A percentile compares a stretch with the other conserved stretches of the same genome.
These are phyloP conservation scores for Carassius carassius DNA, from an alignment of 2,113 vertebrate species.

Conservation along the genomic window DNA sequence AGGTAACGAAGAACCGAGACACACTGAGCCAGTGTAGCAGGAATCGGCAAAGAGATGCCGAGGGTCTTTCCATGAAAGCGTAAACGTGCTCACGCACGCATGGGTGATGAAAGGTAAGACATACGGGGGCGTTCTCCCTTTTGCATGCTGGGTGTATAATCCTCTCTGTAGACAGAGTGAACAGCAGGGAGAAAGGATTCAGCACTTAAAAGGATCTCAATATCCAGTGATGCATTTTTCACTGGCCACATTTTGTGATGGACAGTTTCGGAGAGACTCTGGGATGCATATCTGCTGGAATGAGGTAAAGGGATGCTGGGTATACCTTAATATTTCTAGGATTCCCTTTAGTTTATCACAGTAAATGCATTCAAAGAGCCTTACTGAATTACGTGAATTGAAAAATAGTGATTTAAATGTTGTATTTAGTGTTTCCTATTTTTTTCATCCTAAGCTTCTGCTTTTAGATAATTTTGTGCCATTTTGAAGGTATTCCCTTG, in stretches of 20 bases:
- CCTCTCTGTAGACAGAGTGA: constrained; percentile 30
- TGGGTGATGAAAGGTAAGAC: constrained; percentile 45
- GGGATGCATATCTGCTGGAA: constrained; percentile 5
- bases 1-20: background rate
- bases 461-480: background rate
- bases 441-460: background rate
- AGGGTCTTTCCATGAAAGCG: constrained; percentile 21
- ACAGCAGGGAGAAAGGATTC: constrained; percentile 27
- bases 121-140: constrained; percentile 30
- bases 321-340: background rate
- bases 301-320: constrained; percentile 16
- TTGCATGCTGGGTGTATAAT: constrained; percentile 37
- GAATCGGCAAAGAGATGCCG: constrained; percentile 22
- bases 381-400: background rate
- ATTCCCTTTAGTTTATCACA: background rate
- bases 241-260: constrained; percentile 17
- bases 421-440: background rate
- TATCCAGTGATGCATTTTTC: constrained; percentile 32
- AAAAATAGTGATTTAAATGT: background rate
- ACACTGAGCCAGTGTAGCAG: constrained; percentile 38
- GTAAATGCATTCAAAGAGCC: background rate
- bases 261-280: constrained; percentile 16
- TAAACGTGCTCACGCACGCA: constrained; percentile 22
- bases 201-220: constrained; percentile 29
- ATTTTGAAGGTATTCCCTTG: background rate